Conservation (phyloP, 1,140 invertebrate species). For the Lordiphosa clarofinis region DNA sequence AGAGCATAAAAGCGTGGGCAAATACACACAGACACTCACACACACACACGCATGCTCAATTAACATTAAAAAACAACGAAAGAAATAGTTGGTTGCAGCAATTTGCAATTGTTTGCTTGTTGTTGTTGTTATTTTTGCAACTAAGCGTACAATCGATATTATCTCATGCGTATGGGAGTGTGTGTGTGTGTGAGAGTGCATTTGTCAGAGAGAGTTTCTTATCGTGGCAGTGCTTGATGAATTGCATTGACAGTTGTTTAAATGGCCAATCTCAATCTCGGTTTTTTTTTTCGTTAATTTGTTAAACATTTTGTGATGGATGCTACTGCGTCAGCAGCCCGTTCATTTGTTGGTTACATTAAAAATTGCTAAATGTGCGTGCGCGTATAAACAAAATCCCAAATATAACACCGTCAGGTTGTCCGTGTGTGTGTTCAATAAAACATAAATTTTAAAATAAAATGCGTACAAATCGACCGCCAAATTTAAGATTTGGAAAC, state of each 20-base stretch:
- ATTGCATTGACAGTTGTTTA: slow-evolving; percentile 42
- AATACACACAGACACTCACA: slow-evolving; percentile 29
- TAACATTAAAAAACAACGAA: slow-evolving; percentile 51
- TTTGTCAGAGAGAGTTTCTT: neutral
- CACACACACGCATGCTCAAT: slow-evolving; percentile 62
- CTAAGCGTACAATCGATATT: slow-evolving; percentile 53
- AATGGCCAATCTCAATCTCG: slow-evolving; percentile 7
- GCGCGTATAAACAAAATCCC: slow-evolving; percentile 55
- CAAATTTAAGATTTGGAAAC: slow-evolving; percentile 41
- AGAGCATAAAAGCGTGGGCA: slow-evolving; percentile 71
- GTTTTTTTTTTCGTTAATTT: slow-evolving; percentile 28
- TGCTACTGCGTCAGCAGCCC: slow-evolving; percentile 52
- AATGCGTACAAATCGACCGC: slow-evolving; percentile 73
- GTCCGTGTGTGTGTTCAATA: slow-evolving; percentile 33
- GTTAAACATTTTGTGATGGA: slow-evolving; percentile 34
- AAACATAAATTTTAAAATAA: slow-evolving; percentile 70
- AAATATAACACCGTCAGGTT: slow-evolving; percentile 52
- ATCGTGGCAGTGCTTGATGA: slow-evolving; percentile 19
- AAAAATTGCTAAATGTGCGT: slow-evolving; percentile 66
- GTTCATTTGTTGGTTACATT: slow-evolving; percentile 54
- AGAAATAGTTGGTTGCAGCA: slow-evolving; percentile 36
- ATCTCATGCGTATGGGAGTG: slow-evolving; percentile 16
- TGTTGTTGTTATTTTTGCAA: slow-evolving; percentile 23
- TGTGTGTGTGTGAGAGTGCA: neutral
- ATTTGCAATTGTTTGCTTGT: slow-evolving; percentile 38